Conservation (phyloP, 2,113 vertebrate genomes). For the Sorex fumeus region DNA sequence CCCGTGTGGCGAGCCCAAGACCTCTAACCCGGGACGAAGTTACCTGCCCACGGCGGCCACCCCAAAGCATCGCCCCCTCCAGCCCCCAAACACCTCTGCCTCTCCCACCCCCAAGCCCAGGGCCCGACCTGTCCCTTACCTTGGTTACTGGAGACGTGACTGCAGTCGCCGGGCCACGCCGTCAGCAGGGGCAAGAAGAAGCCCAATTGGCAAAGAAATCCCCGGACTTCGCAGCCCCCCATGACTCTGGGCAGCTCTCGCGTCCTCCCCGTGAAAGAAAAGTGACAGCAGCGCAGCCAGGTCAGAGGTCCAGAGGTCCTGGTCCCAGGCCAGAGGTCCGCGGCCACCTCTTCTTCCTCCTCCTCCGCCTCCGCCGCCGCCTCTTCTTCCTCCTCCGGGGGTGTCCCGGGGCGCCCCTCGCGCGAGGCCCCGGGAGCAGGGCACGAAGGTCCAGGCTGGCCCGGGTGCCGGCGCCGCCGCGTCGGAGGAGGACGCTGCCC, state of each 20-base stretch:
- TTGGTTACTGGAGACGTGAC: conserved; percentile 88
- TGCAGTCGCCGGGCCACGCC: conserved; percentile 82
- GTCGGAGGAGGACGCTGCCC: conserved; percentile 64
- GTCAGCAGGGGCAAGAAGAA: conserved; percentile 87
- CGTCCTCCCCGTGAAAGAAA: conserved; percentile 2
- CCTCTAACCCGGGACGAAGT: conserved; percentile 62
- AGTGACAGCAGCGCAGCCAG: background rate
- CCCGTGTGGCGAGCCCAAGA: background rate
- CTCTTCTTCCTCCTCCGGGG: conserved; percentile 75
- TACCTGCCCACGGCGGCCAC: background rate
- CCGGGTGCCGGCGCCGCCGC: conserved; percentile 70
- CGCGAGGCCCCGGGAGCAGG: conserved; percentile 65
- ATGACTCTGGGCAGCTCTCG: conserved; percentile 81
- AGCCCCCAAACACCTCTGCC: background rate
- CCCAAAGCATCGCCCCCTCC: background rate
- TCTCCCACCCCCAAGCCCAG: background rate
- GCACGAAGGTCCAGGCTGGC: conserved; percentile 78
- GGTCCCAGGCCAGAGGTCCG: background rate
- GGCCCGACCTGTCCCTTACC: conserved; percentile 79
- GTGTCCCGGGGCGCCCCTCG: conserved; percentile 73
- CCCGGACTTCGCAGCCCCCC: conserved; percentile 85
- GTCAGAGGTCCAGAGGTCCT: background rate
- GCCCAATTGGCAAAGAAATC: conserved; percentile 86
- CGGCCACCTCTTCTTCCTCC: conserved; percentile 64
- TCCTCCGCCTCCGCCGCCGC: conserved; percentile 74